Evolutionary conservation across 1,140 invertebrate species (phyloP).

Genomic region (Streblospio benedicti): DNA sequence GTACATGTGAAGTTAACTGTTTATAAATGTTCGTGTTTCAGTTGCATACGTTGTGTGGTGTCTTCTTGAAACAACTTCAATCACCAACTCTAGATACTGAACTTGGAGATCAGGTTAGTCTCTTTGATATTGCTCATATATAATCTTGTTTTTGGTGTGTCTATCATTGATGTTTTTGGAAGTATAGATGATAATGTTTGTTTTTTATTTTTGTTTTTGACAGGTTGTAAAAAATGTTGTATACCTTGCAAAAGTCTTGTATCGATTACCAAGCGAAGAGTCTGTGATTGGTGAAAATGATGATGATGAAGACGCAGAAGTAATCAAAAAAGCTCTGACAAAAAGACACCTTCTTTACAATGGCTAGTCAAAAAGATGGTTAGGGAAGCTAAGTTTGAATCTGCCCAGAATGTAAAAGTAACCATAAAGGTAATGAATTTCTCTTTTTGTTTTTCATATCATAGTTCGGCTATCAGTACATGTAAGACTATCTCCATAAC

Average conservation of each 20-base stretch:
- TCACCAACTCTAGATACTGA: constrained; percentile 45
- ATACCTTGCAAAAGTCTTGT: constrained; percentile 58
- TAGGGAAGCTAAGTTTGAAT: constrained; percentile 63
- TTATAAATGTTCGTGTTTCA: constrained; percentile 10
- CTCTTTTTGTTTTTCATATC: background rate
- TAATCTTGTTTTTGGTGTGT: background rate
- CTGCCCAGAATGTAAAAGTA: constrained; percentile 50
- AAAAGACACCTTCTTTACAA: constrained; percentile 27
- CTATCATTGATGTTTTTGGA: background rate
- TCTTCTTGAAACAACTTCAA: constrained; percentile 64
- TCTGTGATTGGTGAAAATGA: constrained; percentile 25
- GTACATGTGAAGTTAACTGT: background rate
- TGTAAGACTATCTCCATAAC: background rate
- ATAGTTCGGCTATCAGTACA: background rate
- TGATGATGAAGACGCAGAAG: constrained; percentile 17
- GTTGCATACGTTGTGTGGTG: constrained; percentile 60
- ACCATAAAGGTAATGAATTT: constrained; percentile 47
- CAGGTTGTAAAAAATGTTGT: constrained; percentile 61
- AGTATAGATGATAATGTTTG: background rate
- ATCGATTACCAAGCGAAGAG: constrained; percentile 37
- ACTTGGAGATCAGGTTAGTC: constrained; percentile 36
- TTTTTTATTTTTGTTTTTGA: constrained; percentile 17
- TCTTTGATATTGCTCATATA: constrained; percentile 1
- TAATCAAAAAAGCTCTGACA: constrained; percentile 38
- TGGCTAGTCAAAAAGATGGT: constrained; percentile 64